These are phyloP conservation scores for Emberiza fucata DNA, from an alignment of 2,113 vertebrate genomes.

Conservation along the genomic window DNA sequence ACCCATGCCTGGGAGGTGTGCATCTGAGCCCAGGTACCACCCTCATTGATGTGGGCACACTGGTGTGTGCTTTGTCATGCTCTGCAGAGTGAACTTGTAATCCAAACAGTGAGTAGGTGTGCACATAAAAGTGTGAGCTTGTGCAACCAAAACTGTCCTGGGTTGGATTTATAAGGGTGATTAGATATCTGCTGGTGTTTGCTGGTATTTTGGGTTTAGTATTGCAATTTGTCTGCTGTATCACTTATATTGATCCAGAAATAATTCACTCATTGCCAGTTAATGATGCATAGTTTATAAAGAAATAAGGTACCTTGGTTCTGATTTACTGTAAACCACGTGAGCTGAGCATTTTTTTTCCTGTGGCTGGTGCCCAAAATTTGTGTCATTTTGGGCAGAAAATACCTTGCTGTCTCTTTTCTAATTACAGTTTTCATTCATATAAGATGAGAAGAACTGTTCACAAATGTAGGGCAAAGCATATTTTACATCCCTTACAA, in stretches of 20 bases:
- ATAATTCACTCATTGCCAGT: background rate
- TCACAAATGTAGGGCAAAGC: background rate
- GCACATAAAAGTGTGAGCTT: background rate
- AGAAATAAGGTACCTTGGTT: background rate
- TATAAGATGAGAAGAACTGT: background rate
- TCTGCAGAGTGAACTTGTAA: background rate
- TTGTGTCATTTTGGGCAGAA: background rate
- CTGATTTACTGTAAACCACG: background rate
- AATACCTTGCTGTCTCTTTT: background rate
- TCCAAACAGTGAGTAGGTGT: background rate
- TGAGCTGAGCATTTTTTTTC: background rate
- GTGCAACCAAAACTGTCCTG: background rate
- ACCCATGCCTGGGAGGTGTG: accelerated
- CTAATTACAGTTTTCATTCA: background rate
- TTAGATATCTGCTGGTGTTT: background rate
- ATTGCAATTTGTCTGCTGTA: background rate
- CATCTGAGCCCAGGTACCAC: accelerated
- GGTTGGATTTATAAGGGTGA: background rate
- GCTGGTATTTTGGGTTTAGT: background rate
- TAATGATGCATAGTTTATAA: background rate
- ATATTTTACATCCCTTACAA: background rate
- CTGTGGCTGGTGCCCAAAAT: background rate
- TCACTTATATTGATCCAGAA: background rate
- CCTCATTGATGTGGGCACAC: background rate
- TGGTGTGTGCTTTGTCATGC: no score